A percentile compares a stretch with the other conserved stretches of the same genome.
Evolutionary conservation across 2,113 vertebrate species (phyloP).

Genomic region (Mormyrus lacerda): DNA sequence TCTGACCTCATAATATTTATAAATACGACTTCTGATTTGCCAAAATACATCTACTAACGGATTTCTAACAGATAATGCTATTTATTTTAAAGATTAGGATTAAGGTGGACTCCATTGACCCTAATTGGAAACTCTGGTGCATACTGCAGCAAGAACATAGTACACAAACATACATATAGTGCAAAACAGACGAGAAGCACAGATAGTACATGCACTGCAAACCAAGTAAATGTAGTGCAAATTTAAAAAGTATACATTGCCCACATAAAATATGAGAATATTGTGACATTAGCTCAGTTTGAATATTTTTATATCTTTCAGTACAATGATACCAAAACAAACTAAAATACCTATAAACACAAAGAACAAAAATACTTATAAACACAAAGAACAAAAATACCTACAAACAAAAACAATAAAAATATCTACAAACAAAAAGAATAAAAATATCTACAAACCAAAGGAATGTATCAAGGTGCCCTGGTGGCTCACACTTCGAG

Average conservation of each 20-base stretch:
- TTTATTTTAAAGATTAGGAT: background rate
- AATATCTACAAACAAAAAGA: background rate
- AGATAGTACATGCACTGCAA: background rate
- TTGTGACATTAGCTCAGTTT: background rate
- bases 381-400: background rate
- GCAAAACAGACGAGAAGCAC: background rate
- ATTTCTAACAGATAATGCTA: background rate
- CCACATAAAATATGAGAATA: background rate
- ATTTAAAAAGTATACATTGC: background rate
- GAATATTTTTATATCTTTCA: background rate
- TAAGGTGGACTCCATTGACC: background rate
- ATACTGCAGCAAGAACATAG: background rate
- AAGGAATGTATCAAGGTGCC: background rate
- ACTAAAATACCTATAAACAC: background rate
- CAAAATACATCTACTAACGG: background rate
- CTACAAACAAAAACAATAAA: background rate
- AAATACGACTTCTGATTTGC: too few relatives aligned
- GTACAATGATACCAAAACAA: background rate
- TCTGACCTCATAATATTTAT: background rate
- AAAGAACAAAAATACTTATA: background rate
- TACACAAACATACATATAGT: background rate
- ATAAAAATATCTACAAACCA: too few relatives aligned
- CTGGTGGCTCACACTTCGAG: background rate
- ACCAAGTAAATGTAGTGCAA: background rate
- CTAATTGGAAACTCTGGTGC: background rate